These are phyloP conservation scores for Nothura maculosa DNA, from an alignment of 2,797 vertebrate species.

Conservation along the genomic window DNA sequence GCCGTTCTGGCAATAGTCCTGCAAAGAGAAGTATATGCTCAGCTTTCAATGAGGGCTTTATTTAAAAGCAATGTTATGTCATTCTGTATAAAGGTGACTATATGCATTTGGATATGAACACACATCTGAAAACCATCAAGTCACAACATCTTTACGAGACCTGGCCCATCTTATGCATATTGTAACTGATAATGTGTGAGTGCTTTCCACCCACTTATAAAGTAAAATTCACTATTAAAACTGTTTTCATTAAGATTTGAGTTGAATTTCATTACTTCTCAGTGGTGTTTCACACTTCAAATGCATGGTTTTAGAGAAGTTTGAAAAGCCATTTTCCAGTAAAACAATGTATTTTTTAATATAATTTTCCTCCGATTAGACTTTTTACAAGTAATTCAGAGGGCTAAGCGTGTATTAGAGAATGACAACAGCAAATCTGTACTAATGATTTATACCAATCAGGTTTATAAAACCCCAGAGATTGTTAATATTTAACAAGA, in stretches of 20 bases:
- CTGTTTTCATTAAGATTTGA: not conserved
- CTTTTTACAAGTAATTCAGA: not conserved
- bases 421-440: not conserved
- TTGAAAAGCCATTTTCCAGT: fast-evolving
- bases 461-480: not conserved
- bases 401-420: not conserved
- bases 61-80: not conserved
- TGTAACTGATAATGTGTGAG: fast-evolving
- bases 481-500: not conserved
- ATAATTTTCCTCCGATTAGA: not conserved
- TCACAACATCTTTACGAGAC: not conserved
- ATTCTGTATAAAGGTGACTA: not conserved
- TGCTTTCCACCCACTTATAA: not conserved
- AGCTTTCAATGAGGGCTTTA: not conserved
- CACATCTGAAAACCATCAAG: fast-evolving
- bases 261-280: not conserved
- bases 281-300: not conserved
- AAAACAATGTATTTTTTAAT: not conserved
- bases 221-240: not conserved
- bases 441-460: not conserved
- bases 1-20: not conserved
- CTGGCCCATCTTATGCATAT: not conserved
- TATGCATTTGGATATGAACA: fast-evolving
- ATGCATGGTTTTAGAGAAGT: not conserved
- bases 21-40: not conserved